These are phyloP conservation scores for Thamnophis elegans DNA, from an alignment of 2,797 vertebrate species.

Conservation along the genomic window DNA sequence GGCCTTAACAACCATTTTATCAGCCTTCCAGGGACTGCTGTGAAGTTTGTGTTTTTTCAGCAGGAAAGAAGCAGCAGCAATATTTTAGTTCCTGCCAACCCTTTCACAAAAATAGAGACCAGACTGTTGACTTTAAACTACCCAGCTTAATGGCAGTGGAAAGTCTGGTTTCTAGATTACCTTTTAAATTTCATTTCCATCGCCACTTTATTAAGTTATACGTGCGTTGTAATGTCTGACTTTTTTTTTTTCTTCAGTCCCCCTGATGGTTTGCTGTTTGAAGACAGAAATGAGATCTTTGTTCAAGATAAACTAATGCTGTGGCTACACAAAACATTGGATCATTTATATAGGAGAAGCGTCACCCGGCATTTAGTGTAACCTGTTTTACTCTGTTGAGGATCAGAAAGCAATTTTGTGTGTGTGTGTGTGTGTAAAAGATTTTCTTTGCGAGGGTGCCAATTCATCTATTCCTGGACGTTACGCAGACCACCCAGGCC, in stretches of 20 bases:
- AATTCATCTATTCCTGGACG: conserved; percentile 61
- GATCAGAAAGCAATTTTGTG: conserved; percentile 52
- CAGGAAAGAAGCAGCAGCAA: not conserved
- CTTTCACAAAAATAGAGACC: conserved; percentile 23
- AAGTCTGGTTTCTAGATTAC: conserved; percentile 11
- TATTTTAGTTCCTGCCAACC: not conserved
- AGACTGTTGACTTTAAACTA: conserved; percentile 10
- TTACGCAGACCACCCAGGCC: conserved; percentile 65
- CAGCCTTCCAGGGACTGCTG: not conserved
- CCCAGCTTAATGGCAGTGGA: conserved; percentile 1
- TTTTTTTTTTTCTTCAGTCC: conserved; percentile 23
- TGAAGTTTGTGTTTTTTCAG: not conserved
- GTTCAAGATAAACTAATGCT: not conserved
- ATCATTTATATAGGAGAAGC: conserved; percentile 25
- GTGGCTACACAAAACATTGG: not conserved
- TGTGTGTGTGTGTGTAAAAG: conserved; percentile 50
- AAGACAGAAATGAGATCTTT: conserved; percentile 39
- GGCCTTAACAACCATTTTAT: not conserved
- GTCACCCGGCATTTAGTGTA: conserved; percentile 27
- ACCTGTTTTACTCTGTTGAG: conserved; percentile 44
- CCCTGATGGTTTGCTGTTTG: not conserved
- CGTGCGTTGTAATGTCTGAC: conserved; percentile 9
- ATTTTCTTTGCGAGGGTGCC: conserved; percentile 63
- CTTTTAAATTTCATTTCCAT: conserved; percentile 28
- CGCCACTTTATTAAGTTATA: conserved; percentile 16